Evolutionary conservation across 2,113 vertebrate species (phyloP), one percentile per base, ranked within the genome.

Genomic region (Podarcis raffonei): DNA sequence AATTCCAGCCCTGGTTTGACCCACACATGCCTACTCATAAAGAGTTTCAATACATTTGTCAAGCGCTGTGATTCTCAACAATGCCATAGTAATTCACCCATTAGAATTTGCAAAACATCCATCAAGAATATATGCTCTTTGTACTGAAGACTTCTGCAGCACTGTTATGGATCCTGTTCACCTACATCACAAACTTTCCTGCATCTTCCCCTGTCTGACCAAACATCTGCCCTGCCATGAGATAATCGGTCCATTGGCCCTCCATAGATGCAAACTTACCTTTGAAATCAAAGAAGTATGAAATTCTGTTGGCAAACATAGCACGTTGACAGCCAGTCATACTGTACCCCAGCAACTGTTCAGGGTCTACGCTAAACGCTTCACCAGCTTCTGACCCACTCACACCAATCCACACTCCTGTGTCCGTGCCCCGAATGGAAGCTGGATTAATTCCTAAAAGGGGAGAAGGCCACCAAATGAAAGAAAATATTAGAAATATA

Each of bases 291-390:
- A 97, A 99, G 89, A 97, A 99, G 96, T 98, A 99, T 53, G 99
- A 99, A 53, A 99, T 94, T 30, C 99, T 97, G 95, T 99, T 99
- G 90, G 99, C 98, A 94, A 99, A 94, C 99, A 99, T 99, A 88
- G 98, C 98, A 0, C 98, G 98, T 93, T 99, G 99, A 94, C 98
- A 99, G 92, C 99, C 99, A 1, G 98, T 98, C 99, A 99, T 98
- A 94, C 98, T 99, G 97, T 99, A 99, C n/a, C 99, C 99, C 92
- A 99, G n/a, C 30, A 99, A 94, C 23, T 98, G 97, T 93, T 99
- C 98, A 6, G 99, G 98, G 93, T 99, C 99, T 88, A 96, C 97
- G 92, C 98, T 99, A 88, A 99, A 93, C 0, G 98, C 98, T 95
- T 99, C 99, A 0, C 87, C 96, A 4, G 99, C 98, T 94, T 99